These are phyloP conservation scores for Silurus glanis DNA, from an alignment of 2,113 vertebrate genomes.

Conservation along the genomic window DNA sequence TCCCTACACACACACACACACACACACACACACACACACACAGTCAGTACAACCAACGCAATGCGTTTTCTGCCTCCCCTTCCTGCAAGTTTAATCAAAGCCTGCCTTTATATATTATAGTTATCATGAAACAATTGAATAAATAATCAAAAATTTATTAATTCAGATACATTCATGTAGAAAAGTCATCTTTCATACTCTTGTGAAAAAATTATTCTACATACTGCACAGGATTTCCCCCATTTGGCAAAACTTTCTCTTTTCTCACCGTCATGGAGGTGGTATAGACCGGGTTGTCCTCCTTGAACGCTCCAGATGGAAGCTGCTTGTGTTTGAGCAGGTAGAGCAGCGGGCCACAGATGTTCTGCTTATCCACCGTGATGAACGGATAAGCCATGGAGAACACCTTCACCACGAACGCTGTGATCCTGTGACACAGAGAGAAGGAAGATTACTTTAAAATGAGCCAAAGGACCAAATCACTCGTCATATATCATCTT, in stretches of 20 bases:
- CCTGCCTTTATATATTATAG: background rate
- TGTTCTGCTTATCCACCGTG: conserved; percentile 63
- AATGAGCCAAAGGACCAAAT: background rate
- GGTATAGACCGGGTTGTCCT: conserved; percentile 76
- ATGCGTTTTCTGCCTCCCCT: background rate
- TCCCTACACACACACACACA: conserved; percentile 69
- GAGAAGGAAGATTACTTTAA: background rate
- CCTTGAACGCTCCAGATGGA: conserved; percentile 69
- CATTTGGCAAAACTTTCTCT: background rate
- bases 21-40: conserved; percentile 8
- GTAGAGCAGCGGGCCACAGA: conserved; percentile 83
- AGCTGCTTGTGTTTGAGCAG: conserved; percentile 78
- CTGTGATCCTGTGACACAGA: conserved; percentile 79
- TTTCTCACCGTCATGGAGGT: conserved; percentile 70
- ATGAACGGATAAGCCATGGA: conserved; percentile 76
- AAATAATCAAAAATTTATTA: no score
- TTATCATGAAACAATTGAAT: background rate
- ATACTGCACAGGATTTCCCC: background rate
- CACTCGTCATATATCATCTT: background rate
- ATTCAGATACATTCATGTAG: no score
- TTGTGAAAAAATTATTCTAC: background rate
- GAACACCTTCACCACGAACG: conserved; percentile 90
- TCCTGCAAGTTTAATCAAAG: background rate
- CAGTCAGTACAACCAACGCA: background rate
- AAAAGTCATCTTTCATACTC: background rate